Evolutionary conservation across 2,113 vertebrate genomes (phyloP).

Genomic region (Vulpes ferrilata): DNA sequence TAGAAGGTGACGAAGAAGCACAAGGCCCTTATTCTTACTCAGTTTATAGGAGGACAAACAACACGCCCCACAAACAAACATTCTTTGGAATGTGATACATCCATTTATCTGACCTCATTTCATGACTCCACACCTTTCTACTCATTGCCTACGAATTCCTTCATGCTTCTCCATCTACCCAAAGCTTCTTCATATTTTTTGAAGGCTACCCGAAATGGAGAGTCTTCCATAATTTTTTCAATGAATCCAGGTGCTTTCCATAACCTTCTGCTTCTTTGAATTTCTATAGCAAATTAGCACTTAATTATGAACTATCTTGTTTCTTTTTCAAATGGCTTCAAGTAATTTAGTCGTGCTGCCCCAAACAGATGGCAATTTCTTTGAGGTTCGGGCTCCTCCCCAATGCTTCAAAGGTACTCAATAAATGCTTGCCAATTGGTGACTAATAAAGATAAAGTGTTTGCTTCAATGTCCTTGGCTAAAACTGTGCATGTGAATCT

Average conservation of each 20-base stretch:
- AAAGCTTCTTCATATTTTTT: neutral
- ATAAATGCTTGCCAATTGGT: constrained; percentile 69
- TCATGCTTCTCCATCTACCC: neutral
- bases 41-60: neutral
- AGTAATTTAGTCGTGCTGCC: constrained; percentile 57
- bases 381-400: constrained; percentile 22
- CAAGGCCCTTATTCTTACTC: neutral
- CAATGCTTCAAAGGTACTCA: constrained; percentile 33
- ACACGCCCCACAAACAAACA: neutral
- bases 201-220: neutral
- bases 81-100: neutral
- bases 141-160: neutral
- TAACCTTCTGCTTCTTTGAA: constrained; percentile 48
- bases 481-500: constrained; percentile 52
- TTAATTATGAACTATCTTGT: constrained; percentile 62
- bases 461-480: constrained; percentile 58
- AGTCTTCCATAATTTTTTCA: constrained; percentile 22
- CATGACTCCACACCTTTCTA: neutral
- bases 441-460: constrained; percentile 74
- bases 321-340: constrained; percentile 52
- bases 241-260: neutral
- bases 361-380: constrained; percentile 70
- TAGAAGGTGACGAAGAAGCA: neutral
- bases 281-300: constrained; percentile 61
- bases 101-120: neutral